These are phyloP conservation scores for Cantharis nigra DNA, from an alignment of 2,888 invertebrate genomes.

Conservation along the genomic window DNA sequence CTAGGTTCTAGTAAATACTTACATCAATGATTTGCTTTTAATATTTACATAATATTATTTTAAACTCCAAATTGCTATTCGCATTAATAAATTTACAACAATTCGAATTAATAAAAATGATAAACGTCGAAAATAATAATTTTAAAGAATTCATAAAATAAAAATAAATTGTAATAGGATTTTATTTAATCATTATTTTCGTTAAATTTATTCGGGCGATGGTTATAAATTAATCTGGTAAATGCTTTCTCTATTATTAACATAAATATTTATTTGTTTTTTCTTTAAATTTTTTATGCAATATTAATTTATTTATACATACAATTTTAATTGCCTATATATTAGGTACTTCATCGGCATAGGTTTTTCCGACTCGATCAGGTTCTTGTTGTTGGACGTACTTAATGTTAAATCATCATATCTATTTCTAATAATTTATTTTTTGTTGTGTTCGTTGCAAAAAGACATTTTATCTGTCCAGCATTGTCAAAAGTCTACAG, in stretches of 20 bases:
- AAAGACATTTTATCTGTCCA: not conserved
- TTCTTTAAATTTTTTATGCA: not conserved
- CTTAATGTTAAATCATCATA: not conserved
- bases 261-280: not conserved
- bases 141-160: not conserved
- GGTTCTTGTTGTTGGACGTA: not conserved
- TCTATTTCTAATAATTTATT: not conserved
- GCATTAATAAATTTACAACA: not conserved
- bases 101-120: not conserved
- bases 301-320: not conserved
- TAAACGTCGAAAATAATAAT: not conserved
- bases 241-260: not conserved
- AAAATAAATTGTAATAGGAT: not conserved
- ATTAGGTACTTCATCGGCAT: not conserved
- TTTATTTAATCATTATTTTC: too few relatives aligned
- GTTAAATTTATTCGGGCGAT: not conserved
- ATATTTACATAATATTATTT: not conserved
- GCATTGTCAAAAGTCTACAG: conserved; percentile 39
- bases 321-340: not conserved
- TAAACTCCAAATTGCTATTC: not conserved
- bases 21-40: not conserved
- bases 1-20: not conserved
- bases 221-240: not conserved
- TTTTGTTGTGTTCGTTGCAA: not conserved
- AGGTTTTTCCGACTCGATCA: not conserved